Evolutionary conservation across 2,797 vertebrate species (phyloP).

Genomic region (Cryptoprocta ferox): DNA sequence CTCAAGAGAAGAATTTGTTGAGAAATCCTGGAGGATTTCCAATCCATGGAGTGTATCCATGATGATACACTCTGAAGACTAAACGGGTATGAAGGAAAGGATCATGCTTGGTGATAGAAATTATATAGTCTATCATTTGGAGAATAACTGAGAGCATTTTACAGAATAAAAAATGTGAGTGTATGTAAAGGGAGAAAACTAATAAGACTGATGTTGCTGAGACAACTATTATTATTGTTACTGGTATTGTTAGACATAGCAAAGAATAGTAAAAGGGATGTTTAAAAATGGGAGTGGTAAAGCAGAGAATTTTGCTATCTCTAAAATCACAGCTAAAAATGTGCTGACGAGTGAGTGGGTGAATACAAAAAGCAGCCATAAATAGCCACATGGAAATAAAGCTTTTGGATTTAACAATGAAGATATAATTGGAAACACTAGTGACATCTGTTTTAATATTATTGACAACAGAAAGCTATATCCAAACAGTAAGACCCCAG

Average conservation of each 20-base stretch:
- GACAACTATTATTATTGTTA: neutral
- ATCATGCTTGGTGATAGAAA: neutral
- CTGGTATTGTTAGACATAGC: neutral
- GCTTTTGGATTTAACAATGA: neutral
- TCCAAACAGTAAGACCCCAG: neutral
- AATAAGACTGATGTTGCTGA: neutral
- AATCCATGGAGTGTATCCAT: no score
- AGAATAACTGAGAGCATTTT: neutral
- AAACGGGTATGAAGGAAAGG: neutral
- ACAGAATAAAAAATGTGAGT: neutral
- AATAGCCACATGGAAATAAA: neutral
- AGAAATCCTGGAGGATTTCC: neutral
- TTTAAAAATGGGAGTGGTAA: neutral
- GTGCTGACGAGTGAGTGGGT: neutral
- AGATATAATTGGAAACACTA: neutral
- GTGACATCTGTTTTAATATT: neutral
- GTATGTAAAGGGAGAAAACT: neutral
- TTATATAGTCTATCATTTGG: neutral
- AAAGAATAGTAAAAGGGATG: conserved; percentile 1
- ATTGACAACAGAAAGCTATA: neutral
- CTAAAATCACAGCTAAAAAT: conserved; percentile 24
- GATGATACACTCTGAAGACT: neutral
- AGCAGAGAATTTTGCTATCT: neutral
- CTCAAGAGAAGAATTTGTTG: neutral
- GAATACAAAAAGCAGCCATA: neutral